Evolutionary conservation across 2,888 invertebrate genomes (phyloP).

Genomic region (Sympetrum striolatum): DNA sequence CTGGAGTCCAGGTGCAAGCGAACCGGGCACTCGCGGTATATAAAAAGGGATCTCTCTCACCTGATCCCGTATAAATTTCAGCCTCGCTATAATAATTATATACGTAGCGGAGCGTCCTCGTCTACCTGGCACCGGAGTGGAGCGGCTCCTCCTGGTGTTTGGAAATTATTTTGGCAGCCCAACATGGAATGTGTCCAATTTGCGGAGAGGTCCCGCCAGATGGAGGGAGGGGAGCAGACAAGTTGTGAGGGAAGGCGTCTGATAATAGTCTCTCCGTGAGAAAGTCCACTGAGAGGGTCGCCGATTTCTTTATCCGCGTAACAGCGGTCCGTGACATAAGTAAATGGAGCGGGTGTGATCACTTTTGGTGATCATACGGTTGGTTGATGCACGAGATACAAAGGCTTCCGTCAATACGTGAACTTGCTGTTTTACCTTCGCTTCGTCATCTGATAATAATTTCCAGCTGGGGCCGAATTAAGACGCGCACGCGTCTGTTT

Average conservation of each 20-base stretch:
- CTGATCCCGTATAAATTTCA: background rate
- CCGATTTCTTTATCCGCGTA: background rate
- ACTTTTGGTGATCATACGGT: background rate
- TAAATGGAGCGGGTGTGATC: background rate
- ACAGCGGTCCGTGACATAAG: background rate
- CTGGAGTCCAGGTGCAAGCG: background rate
- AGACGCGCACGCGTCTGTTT: too few relatives aligned
- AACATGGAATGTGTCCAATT: constrained; percentile 41
- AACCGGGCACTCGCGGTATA: background rate
- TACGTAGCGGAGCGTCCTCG: background rate
- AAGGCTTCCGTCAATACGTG: background rate
- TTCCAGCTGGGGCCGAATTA: too few relatives aligned
- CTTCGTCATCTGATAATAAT: too few relatives aligned
- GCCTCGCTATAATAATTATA: background rate
- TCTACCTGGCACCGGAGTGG: constrained; percentile 35
- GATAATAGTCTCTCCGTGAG: too few relatives aligned
- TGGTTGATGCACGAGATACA: too few relatives aligned
- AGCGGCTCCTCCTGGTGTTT: constrained; percentile 6
- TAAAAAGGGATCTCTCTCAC: background rate
- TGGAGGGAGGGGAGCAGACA: background rate
- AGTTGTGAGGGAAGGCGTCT: background rate
- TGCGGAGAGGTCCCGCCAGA: background rate
- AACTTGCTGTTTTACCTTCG: background rate
- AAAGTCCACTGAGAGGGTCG: background rate
- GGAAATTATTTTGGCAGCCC: constrained; percentile 42